Percentiles rank a stretch among this genome's conserved stretches.
Conservation (phyloP, 2,797 vertebrate genomes). For the Gadopsis bispinosus region DNA sequence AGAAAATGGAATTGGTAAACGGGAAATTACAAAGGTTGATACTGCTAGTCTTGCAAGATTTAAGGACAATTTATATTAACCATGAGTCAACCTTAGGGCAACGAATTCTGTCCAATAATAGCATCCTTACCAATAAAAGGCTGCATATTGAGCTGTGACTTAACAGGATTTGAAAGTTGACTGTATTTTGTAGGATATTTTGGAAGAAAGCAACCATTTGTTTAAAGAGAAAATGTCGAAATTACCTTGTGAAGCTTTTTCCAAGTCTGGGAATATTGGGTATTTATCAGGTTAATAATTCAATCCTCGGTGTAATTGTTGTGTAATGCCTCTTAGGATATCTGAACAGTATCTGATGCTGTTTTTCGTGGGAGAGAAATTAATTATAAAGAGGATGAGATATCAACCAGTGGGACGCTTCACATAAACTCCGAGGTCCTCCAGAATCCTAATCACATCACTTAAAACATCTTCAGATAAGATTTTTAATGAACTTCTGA, state of each 20-base stretch:
- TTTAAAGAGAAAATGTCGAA: conserved; percentile 2
- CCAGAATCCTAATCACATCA: conserved; percentile 71
- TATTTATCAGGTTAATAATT: conserved; percentile 61
- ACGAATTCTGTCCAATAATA: conserved; percentile 42
- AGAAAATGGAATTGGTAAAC: conserved; percentile 42
- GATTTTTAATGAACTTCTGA: conserved; percentile 72
- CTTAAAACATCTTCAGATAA: conserved; percentile 78
- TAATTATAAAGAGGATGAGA: conserved; percentile 76
- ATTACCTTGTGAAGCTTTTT: conserved; percentile 14
- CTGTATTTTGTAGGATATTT: background rate
- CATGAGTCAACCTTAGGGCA: conserved; percentile 33
- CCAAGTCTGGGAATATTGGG: conserved; percentile 36
- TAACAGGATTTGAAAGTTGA: conserved; percentile 17
- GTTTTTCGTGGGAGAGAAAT: conserved; percentile 61
- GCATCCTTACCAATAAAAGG: conserved; percentile 41
- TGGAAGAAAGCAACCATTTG: conserved; percentile 20
- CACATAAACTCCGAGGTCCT: conserved; percentile 66
- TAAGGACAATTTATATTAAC: conserved; percentile 56
- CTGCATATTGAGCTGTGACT: conserved; percentile 23
- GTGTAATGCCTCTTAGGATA: conserved; percentile 69
- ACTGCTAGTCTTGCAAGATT: conserved; percentile 47
- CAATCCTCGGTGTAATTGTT: conserved; percentile 62
- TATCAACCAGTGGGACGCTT: conserved; percentile 65
- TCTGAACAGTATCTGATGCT: conserved; percentile 61
- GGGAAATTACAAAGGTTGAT: conserved; percentile 54